phyloP scores from a whole-genome alignment of 1,140 invertebrate species.

The Venturia canescens region DNA sequence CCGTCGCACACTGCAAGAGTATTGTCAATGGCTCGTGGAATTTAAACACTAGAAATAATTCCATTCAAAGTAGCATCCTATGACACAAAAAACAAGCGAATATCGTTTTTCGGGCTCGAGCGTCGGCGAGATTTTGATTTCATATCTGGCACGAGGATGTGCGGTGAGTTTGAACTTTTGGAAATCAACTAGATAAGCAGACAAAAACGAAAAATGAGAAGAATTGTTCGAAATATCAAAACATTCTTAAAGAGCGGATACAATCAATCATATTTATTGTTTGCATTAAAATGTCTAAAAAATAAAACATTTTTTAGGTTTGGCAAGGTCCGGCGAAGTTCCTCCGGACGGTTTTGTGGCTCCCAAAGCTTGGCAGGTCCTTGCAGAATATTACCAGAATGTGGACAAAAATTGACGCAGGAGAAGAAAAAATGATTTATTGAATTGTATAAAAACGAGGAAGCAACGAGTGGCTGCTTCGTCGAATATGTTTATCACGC shows the following conservation, averaged over 20 bases:
- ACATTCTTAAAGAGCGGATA: too few species aligned
- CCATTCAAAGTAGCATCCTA: constrained; percentile 99
- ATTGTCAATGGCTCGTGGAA: constrained; percentile 94
- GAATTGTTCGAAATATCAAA: constrained; percentile 11
- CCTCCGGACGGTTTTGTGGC: constrained; percentile 99
- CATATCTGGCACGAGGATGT: constrained; percentile 98
- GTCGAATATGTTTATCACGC: background rate
- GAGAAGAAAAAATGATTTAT: background rate
- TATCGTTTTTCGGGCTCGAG: constrained; percentile 95
- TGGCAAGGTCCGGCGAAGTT: constrained; percentile 88
- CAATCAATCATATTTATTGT: too few species aligned
- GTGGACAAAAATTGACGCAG: constrained; percentile 14
- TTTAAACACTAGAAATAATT: constrained; percentile 95
- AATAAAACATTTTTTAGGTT: constrained; percentile 73
- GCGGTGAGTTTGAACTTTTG: constrained; percentile 77
- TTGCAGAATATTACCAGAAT: constrained; percentile 91
- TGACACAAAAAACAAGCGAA: constrained; percentile 88
- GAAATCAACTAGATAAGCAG: too few species aligned
- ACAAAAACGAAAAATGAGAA: background rate
- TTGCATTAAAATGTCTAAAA: background rate
- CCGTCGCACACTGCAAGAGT: constrained; percentile 94
- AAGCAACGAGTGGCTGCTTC: background rate
- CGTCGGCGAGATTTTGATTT: constrained; percentile 96
- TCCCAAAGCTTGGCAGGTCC: constrained; percentile 93
- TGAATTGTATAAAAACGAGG: background rate